Evolutionary conservation across 2,797 vertebrate species (phyloP).

Genomic region (Sebastes taczanowskii): DNA sequence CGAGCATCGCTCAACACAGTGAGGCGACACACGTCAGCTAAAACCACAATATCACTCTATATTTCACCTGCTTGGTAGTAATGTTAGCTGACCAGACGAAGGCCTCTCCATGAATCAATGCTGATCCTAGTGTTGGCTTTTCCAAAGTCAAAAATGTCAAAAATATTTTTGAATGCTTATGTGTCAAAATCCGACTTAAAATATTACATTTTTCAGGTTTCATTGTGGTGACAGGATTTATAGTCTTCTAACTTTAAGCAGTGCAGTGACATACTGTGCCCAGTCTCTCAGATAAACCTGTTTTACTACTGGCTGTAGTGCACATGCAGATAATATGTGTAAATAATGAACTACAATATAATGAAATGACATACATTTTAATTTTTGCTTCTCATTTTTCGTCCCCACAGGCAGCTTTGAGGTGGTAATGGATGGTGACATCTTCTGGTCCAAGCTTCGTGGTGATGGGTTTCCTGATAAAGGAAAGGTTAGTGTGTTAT

Average conservation of each 20-base stretch:
- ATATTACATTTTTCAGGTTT: not conserved
- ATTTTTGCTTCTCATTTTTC: not conserved
- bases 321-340: not conserved
- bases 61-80: no score
- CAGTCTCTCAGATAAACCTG: not conserved
- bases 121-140: no score
- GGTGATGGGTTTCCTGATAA: no score
- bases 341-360: not conserved
- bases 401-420: conserved; percentile 73
- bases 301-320: not conserved
- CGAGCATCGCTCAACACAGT: no score
- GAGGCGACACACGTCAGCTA: no score
- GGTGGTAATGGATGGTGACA: conserved; percentile 42
- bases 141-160: not conserved
- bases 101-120: no score
- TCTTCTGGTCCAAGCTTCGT: no score
- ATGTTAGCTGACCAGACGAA: no score
- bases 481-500: no score
- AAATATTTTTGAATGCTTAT: not conserved
- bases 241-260: not conserved
- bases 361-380: not conserved
- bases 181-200: not conserved
- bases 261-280: not conserved
- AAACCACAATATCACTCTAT: no score
- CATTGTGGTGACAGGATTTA: not conserved